Evolutionary conservation across 2,888 invertebrate species (phyloP).

Genomic region (Cristatella mucedo): DNA sequence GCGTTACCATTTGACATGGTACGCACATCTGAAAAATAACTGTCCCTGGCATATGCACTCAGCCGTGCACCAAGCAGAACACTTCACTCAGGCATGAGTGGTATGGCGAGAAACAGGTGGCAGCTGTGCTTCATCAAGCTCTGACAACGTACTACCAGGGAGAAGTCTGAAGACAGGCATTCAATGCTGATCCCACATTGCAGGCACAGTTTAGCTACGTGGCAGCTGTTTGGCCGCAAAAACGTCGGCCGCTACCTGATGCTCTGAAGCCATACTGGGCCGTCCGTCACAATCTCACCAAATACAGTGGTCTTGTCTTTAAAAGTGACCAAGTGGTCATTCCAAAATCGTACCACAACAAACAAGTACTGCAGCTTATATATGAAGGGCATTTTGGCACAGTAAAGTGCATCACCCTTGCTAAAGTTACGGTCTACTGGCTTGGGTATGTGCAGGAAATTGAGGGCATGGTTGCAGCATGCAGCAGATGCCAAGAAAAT

Average conservation of each 20-base stretch:
- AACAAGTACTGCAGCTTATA: conserved; percentile 1
- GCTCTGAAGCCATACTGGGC: conserved; percentile 9
- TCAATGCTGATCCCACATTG: no score
- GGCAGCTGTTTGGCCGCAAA: conserved; percentile 12
- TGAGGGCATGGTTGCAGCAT: neutral
- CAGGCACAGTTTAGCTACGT: conserved; percentile 7
- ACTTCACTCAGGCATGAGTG: neutral
- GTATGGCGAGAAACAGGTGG: conserved; percentile 1
- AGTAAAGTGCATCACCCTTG: conserved; percentile 6
- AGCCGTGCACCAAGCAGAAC: conserved; percentile 13
- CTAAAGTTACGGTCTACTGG: neutral
- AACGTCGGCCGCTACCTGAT: neutral
- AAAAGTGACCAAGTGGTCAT: conserved; percentile 11
- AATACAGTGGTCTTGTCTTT: conserved; percentile 13
- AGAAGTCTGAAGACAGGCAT: conserved; percentile 9
- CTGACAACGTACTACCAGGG: no score
- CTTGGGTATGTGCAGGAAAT: neutral
- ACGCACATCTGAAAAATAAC: conserved; percentile 13
- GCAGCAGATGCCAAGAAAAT: neutral
- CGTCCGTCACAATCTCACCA: conserved; percentile 11
- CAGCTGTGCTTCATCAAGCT: neutral
- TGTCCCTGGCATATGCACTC: conserved; percentile 15
- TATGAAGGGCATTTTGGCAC: conserved; percentile 12
- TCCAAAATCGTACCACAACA: neutral
- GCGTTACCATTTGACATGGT: conserved; percentile 11